phyloP scores from a whole-genome alignment of 2,888 invertebrate species.

The Acutogordius australiensis region DNA sequence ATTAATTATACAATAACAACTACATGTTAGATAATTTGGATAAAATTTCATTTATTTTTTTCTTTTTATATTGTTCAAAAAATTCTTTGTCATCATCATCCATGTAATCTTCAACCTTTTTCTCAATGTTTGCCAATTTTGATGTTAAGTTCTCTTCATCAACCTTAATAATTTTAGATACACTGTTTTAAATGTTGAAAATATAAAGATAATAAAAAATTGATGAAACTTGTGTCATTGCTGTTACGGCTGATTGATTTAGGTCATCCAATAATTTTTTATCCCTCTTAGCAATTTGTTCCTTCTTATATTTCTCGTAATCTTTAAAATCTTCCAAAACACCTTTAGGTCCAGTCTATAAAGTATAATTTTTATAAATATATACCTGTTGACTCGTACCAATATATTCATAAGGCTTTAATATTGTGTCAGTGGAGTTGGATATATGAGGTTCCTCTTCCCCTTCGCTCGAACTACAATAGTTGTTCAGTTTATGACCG shows the following conservation, averaged over 20 bases:
- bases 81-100: slow-evolving; percentile 7
- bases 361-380: background rate
- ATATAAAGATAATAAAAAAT: no score
- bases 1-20: background rate
- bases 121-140: background rate
- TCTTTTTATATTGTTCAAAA: slow-evolving; percentile 3
- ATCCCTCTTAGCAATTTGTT: background rate
- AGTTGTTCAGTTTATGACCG: background rate
- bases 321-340: slow-evolving; percentile 7
- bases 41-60: slow-evolving; percentile 7
- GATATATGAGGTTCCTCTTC: background rate
- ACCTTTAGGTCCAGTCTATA: slow-evolving; percentile 9
- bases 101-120: slow-evolving; percentile 7
- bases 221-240: no score
- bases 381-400: slow-evolving; percentile 6
- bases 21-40: background rate
- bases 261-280: background rate
- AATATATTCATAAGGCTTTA: background rate
- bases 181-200: no score
- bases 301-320: background rate
- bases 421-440: background rate
- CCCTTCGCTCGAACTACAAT: slow-evolving; percentile 3
- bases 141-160: background rate
- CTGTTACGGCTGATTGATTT: background rate
- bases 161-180: no score